A percentile compares a stretch with the other conserved stretches of the same genome.
Evolutionary conservation across 2,888 invertebrate species (phyloP).

Genomic region (Melinaea menophilus): DNA sequence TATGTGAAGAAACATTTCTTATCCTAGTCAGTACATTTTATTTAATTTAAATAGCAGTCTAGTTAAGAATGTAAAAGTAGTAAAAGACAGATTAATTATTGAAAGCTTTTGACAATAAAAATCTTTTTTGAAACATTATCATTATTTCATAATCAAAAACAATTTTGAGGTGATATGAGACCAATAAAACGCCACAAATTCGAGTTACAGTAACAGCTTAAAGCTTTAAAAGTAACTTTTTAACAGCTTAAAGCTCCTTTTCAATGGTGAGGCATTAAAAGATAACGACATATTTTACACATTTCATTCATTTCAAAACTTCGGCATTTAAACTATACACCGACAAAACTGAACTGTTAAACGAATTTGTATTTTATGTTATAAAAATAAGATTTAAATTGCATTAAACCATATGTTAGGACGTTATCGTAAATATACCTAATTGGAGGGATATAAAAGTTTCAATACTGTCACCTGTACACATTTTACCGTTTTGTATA

Average conservation of each 20-base stretch:
- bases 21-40: too few relatives aligned
- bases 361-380: slow-evolving; percentile 18
- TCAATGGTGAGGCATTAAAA: neutral
- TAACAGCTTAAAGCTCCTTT: neutral
- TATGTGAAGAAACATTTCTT: too few relatives aligned
- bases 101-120: too few relatives aligned
- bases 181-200: too few relatives aligned
- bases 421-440: slow-evolving; percentile 37
- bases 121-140: too few relatives aligned
- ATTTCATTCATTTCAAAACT: slow-evolving; percentile 3
- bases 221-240: neutral
- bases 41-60: too few relatives aligned
- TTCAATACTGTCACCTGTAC: slow-evolving; percentile 30
- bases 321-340: slow-evolving; percentile 10
- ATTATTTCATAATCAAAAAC: too few relatives aligned
- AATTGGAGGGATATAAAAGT: slow-evolving; percentile 46
- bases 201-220: too few relatives aligned
- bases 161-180: too few relatives aligned
- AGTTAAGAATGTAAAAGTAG: too few relatives aligned
- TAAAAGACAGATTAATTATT: too few relatives aligned
- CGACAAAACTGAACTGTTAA: neutral
- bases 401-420: neutral
- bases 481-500: slow-evolving; percentile 3
- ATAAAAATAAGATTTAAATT: slow-evolving; percentile 18
- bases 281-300: neutral